Percentiles rank a stretch among this genome's conserved stretches.
Evolutionary conservation across 2,888 invertebrate species (phyloP).

Genomic region (Machimus atricapillus): DNA sequence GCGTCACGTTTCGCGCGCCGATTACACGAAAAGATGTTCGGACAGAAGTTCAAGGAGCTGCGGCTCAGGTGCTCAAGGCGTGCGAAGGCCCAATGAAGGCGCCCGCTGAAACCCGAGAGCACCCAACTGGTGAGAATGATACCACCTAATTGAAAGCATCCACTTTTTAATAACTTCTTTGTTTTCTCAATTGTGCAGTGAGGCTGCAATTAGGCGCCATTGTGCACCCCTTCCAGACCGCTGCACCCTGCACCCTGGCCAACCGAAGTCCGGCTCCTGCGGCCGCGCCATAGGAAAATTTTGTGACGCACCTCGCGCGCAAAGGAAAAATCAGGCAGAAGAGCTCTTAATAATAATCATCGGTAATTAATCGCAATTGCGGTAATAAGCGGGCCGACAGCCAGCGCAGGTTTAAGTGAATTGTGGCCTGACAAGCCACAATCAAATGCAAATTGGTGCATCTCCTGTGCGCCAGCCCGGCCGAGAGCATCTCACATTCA

Average conservation of each 20-base stretch:
- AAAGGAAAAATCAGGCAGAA: constrained; percentile 8
- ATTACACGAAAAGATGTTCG: background rate
- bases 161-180: background rate
- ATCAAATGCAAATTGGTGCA: constrained; percentile 33
- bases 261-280: background rate
- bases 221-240: background rate
- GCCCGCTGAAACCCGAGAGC: background rate
- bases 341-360: constrained; percentile 27
- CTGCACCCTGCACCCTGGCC: background rate
- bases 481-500: constrained; percentile 43
- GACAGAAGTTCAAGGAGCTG: background rate
- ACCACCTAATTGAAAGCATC: background rate
- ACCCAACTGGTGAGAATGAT: background rate
- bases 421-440: constrained; percentile 43
- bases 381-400: constrained; percentile 16
- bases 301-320: constrained; percentile 2
- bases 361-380: constrained; percentile 37
- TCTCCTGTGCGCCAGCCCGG: background rate
- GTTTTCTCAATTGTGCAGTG: background rate
- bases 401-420: constrained; percentile 41
- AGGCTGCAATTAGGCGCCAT: background rate
- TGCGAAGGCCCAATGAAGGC: background rate
- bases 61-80: background rate
- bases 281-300: background rate
- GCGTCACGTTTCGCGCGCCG: background rate